Base-by-base conservation (phyloP, 2,113 vertebrate genomes). In the Rostratula benghalensis region DNA sequence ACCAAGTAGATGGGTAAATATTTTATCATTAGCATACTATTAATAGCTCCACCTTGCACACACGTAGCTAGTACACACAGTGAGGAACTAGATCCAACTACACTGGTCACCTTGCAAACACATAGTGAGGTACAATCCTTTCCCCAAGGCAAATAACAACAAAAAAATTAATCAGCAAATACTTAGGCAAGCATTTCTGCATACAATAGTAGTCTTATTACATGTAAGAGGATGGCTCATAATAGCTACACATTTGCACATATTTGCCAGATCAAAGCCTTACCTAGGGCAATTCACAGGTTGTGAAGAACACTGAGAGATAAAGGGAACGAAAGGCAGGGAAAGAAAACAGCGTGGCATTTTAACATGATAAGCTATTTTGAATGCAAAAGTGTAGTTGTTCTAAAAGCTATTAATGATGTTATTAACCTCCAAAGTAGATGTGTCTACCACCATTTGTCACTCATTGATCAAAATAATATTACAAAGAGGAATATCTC, bases 211-310 rank as follows among this genome's bases (percentile, higher is more conserved):
- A 25, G 24, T 51, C n/a, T 57, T 53, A 35, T 50, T 86, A 41
- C 56, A 27, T 54, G n/a, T 45, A 82, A 91, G 39, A 81, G 64
- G 33, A 41, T 43, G 67, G 16, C 23, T 93, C 5, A 1, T 33
- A 15, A n/a, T 51, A 75, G 17, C 51, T 64, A 78, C 76, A 75
- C 31, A 78, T 83, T 74, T 86, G 48, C 60, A 48, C 25, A 51
- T 3, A 46, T 93, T 89, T 87, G 37, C 43, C 83, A 87, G 88
- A 93, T 89, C 76, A 94, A 92, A 94, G 95, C 35, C 48, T 75
- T 83, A 77, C 64, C 86, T 75, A 45, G 57, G 43, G 60, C 76
- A 89, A 71, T 95, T 88, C 80, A n/a, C 73, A 71, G 15, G 4
- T 54, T 70, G 33, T 71, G 89, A 61, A 78, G 85, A 89, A 45